Percentiles rank a stretch among this genome's conserved stretches.
phyloP scores from a whole-genome alignment of 1,140 invertebrate species.

The Nomia melanderi region DNA sequence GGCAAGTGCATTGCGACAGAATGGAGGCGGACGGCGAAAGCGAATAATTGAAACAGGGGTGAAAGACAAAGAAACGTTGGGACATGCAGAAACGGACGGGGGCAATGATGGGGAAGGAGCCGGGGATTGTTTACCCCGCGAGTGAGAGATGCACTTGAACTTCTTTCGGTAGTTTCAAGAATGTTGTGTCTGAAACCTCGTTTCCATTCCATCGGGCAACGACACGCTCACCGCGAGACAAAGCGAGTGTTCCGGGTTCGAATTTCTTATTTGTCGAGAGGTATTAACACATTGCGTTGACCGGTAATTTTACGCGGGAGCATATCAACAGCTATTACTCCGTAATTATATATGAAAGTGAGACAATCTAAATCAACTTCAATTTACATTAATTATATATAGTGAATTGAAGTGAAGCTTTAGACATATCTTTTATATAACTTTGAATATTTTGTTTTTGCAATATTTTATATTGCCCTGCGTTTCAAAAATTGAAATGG shows the following conservation, averaged over 20 bases:
- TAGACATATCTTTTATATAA: no score
- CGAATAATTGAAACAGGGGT: slow-evolving; percentile 38
- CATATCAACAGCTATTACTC: no score
- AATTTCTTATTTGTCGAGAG: neutral
- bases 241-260: no score
- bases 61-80: slow-evolving; percentile 17
- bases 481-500: no score
- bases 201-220: neutral
- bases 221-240: neutral
- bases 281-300: no score
- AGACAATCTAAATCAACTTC: no score
- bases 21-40: slow-evolving; percentile 26
- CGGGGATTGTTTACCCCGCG: slow-evolving; percentile 2
- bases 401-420: no score
- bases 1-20: slow-evolving; percentile 20
- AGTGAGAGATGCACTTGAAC: slow-evolving; percentile 18
- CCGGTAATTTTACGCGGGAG: no score
- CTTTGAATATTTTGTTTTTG: no score
- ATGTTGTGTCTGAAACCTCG: slow-evolving; percentile 5
- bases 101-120: neutral
- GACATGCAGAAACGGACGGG: neutral
- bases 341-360: no score
- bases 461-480: no score
- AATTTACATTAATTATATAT: no score
- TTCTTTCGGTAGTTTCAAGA: slow-evolving; percentile 8